Percentiles rank a stretch among this genome's conserved stretches.
Conservation (phyloP, 1,140 invertebrate species). For the Drosophila pallidifrons region DNA sequence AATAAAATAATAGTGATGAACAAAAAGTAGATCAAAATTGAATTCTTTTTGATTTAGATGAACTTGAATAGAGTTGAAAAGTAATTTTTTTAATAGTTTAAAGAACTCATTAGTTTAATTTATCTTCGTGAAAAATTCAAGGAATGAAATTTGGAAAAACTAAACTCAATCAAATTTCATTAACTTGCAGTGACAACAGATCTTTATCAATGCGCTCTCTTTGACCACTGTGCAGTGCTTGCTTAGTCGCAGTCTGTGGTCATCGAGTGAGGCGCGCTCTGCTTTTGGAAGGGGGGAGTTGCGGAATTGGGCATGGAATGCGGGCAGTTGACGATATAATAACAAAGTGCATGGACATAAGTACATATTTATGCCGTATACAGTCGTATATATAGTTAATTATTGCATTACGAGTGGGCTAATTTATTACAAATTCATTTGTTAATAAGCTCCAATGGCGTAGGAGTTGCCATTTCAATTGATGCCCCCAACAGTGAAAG, state of each 20-base stretch:
- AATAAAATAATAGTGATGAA: no score
- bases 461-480: constrained; percentile 36
- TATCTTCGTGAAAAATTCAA: no score
- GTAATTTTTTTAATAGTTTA: no score
- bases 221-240: constrained; percentile 4
- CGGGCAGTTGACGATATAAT: constrained; percentile 46
- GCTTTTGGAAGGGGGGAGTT: constrained; percentile 15
- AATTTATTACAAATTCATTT: constrained; percentile 41
- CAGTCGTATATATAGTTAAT: constrained; percentile 17
- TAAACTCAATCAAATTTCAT: background rate
- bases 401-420: constrained; percentile 38
- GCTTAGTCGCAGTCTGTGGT: constrained; percentile 13
- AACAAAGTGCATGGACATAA: constrained; percentile 1
- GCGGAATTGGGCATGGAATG: constrained; percentile 52
- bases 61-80: no score
- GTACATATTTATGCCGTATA: background rate
- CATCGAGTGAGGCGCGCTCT: background rate
- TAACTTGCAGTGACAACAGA: background rate
- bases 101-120: no score
- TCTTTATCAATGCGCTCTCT: background rate
- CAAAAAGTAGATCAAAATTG: no score
- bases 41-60: no score
- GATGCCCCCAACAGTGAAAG: constrained; percentile 21
- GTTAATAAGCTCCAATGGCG: constrained; percentile 21
- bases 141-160: background rate